phyloP scores from a whole-genome alignment of 2,113 vertebrate species.

The Charadrius vociferus region DNA sequence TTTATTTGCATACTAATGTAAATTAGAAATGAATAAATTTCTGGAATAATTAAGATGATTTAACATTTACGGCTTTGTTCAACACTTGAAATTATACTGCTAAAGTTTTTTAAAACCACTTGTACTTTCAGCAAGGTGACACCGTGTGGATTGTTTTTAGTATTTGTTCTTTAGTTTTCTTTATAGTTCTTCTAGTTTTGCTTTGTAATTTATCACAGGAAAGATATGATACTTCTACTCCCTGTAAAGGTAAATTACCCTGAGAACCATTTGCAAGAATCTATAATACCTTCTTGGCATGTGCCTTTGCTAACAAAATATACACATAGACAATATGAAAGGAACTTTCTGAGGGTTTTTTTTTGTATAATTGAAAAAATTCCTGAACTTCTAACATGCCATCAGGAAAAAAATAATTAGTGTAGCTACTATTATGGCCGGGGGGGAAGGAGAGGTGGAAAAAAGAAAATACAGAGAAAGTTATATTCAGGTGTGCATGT shows the following conservation, averaged over 20 bases:
- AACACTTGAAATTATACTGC: neutral
- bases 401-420: neutral
- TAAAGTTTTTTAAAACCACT: neutral
- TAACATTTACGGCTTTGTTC: neutral
- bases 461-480: neutral
- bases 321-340: neutral
- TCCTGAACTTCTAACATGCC: neutral
- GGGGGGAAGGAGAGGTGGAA: fast-evolving
- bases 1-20: neutral
- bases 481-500: neutral
- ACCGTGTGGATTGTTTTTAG: neutral
- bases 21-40: neutral
- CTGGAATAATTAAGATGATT: neutral
- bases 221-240: neutral
- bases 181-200: neutral
- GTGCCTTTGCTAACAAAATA: neutral
- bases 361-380: neutral
- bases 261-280: neutral
- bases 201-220: neutral
- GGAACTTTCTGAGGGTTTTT: neutral
- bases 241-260: neutral
- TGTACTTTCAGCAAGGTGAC: neutral
- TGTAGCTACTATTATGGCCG: fast-evolving
- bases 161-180: neutral
- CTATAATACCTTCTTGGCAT: neutral